Percentiles rank a stretch among this genome's conserved stretches.
Conservation (phyloP, 1,140 invertebrate species). For the Harlomillsia oculata region DNA sequence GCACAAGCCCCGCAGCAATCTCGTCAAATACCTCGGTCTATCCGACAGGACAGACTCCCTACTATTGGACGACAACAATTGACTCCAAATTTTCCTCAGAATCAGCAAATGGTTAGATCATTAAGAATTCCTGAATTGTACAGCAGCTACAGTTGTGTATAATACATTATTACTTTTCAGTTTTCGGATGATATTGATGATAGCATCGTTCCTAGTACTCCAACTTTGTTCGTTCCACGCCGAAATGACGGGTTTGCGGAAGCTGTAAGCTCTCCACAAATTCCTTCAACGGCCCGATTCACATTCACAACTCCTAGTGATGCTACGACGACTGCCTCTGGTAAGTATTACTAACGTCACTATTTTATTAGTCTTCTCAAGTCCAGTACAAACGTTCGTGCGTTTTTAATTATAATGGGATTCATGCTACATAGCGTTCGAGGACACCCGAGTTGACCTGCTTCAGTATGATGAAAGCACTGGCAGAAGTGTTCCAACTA, state of each 20-base stretch:
- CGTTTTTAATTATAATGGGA: no score
- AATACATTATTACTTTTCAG: not conserved
- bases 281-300: slow-evolving; percentile 41
- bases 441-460: slow-evolving; percentile 63
- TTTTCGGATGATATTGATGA: slow-evolving; percentile 53
- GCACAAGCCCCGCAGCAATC: no score
- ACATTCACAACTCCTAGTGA: slow-evolving; percentile 16
- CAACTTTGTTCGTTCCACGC: slow-evolving; percentile 70
- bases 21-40: not conserved
- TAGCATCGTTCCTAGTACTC: slow-evolving; percentile 81
- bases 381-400: no score
- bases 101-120: not conserved
- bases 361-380: no score
- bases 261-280: slow-evolving; percentile 78
- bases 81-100: not conserved
- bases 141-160: no score
- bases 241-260: slow-evolving; percentile 82
- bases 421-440: slow-evolving; percentile 42
- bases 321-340: not conserved
- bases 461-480: slow-evolving; percentile 57
- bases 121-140: no score
- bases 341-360: not conserved
- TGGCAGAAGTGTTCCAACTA: slow-evolving; percentile 59
- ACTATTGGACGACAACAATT: slow-evolving; percentile 11
- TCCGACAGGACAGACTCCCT: slow-evolving; percentile 5